A percentile compares a stretch with the other conserved stretches of the same genome.
phyloP scores from a whole-genome alignment of 1,140 invertebrate species.

The Drosophila pallidifrons region DNA sequence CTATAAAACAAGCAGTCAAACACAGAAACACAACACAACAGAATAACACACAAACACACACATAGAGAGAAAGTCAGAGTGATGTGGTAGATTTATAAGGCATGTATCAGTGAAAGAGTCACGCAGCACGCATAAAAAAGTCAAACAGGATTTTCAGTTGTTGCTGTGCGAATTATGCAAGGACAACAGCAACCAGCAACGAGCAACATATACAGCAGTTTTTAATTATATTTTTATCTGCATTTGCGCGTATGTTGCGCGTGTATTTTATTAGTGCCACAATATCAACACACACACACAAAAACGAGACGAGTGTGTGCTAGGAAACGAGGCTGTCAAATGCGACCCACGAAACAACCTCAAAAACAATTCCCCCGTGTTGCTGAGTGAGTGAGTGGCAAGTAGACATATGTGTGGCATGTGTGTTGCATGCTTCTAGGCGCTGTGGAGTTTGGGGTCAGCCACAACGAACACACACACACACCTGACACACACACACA shows the following conservation, averaged over 20 bases:
- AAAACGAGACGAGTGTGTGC: slow-evolving; percentile 15
- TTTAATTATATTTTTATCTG: slow-evolving; percentile 82
- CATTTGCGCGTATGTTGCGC: slow-evolving; percentile 57
- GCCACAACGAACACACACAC: slow-evolving; percentile 17
- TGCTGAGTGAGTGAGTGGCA: background rate
- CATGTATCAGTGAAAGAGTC: slow-evolving; percentile 60
- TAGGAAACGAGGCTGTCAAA: slow-evolving; percentile 2
- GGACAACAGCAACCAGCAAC: background rate
- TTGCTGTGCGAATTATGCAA: slow-evolving; percentile 63
- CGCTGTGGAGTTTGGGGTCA: slow-evolving; percentile 8
- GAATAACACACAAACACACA: slow-evolving; percentile 31
- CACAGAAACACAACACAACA: slow-evolving; percentile 40
- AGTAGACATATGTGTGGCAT: slow-evolving; percentile 12
- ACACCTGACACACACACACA: slow-evolving; percentile 21
- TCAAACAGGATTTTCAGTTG: slow-evolving; percentile 61
- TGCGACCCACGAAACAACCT: slow-evolving; percentile 15
- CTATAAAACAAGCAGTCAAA: slow-evolving; percentile 57
- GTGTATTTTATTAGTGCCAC: slow-evolving; percentile 63
- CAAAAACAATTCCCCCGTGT: slow-evolving; percentile 2
- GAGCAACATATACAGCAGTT: slow-evolving; percentile 49
- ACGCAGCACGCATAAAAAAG: slow-evolving; percentile 76
- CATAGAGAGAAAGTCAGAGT: slow-evolving; percentile 7
- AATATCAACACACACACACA: slow-evolving; percentile 53
- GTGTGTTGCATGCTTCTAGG: slow-evolving; percentile 44
- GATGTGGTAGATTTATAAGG: slow-evolving; percentile 45